These are phyloP conservation scores for Tribolium freemani DNA, from an alignment of 2,888 invertebrate genomes.

Conservation along the genomic window DNA sequence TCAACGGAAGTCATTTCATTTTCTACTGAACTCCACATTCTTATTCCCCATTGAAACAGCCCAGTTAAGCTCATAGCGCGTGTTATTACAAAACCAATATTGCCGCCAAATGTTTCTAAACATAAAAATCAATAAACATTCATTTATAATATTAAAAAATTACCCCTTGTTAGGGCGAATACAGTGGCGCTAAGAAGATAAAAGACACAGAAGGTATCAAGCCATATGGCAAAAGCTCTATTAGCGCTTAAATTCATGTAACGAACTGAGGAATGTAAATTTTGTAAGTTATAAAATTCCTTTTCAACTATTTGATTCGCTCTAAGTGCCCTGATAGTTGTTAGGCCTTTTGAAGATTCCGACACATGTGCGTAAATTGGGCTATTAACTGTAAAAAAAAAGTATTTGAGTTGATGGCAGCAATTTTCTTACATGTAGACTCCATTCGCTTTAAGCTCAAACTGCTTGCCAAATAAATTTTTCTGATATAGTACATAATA, in stretches of 20 bases:
- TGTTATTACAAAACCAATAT: slow-evolving; percentile 84
- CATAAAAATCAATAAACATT: slow-evolving; percentile 28
- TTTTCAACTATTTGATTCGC: slow-evolving; percentile 75
- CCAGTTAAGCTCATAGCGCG: slow-evolving; percentile 80
- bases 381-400: slow-evolving; percentile 74
- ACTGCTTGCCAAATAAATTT: slow-evolving; percentile 69
- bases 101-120: slow-evolving; percentile 71
- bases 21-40: slow-evolving; percentile 85
- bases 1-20: slow-evolving; percentile 69
- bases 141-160: background rate
- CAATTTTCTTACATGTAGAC: slow-evolving; percentile 72
- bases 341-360: slow-evolving; percentile 81
- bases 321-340: slow-evolving; percentile 81
- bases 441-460: slow-evolving; percentile 80
- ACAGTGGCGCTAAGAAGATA: slow-evolving; percentile 55
- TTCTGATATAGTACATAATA: slow-evolving; percentile 73
- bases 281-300: slow-evolving; percentile 75
- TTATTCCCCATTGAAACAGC: slow-evolving; percentile 72
- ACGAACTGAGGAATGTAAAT: slow-evolving; percentile 82
- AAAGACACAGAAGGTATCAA: slow-evolving; percentile 68
- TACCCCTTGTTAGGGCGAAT: slow-evolving; percentile 47
- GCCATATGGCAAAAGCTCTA: slow-evolving; percentile 79
- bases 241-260: slow-evolving; percentile 75
- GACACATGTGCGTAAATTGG: slow-evolving; percentile 85
- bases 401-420: background rate